Evolutionary conservation across 2,888 invertebrate species (phyloP).

Genomic region (Protodeltote pygarga): DNA sequence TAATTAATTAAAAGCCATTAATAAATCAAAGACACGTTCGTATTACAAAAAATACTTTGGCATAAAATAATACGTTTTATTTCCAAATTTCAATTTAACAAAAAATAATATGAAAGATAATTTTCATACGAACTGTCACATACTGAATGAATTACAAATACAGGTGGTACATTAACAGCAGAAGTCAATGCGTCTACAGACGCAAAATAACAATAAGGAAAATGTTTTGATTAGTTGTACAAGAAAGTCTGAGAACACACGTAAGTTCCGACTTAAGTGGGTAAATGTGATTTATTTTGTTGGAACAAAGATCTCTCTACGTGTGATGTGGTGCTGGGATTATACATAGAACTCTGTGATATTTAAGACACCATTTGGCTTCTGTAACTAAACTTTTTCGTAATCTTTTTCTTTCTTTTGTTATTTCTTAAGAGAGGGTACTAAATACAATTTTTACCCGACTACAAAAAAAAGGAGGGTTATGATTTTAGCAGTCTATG

Average conservation of each 20-base stretch:
- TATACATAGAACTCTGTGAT: slow-evolving; percentile 13
- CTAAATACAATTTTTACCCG: too few relatives aligned
- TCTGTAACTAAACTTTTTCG: neutral
- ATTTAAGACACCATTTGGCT: slow-evolving; percentile 2
- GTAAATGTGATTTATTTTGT: slow-evolving; percentile 58
- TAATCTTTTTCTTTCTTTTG: neutral
- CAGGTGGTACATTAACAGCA: slow-evolving; percentile 1
- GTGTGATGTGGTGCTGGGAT: slow-evolving; percentile 9
- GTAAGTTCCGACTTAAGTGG: slow-evolving; percentile 47
- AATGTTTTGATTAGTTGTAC: slow-evolving; percentile 56
- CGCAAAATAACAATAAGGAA: slow-evolving; percentile 42
- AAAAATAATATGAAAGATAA: neutral
- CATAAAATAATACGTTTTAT: too few relatives aligned
- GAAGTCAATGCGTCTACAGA: slow-evolving; percentile 11
- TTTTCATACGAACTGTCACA: neutral
- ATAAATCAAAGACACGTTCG: too few relatives aligned
- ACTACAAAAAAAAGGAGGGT: too few relatives aligned
- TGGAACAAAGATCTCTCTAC: slow-evolving; percentile 26
- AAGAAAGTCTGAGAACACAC: slow-evolving; percentile 44
- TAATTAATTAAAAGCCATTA: too few relatives aligned
- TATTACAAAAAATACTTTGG: too few relatives aligned
- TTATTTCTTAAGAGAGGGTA: neutral
- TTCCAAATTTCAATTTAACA: too few relatives aligned
- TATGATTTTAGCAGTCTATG: too few relatives aligned
- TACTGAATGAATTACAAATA: neutral